phyloP scores from a whole-genome alignment of 1,140 invertebrate species.

The Drosophila funebris region DNA sequence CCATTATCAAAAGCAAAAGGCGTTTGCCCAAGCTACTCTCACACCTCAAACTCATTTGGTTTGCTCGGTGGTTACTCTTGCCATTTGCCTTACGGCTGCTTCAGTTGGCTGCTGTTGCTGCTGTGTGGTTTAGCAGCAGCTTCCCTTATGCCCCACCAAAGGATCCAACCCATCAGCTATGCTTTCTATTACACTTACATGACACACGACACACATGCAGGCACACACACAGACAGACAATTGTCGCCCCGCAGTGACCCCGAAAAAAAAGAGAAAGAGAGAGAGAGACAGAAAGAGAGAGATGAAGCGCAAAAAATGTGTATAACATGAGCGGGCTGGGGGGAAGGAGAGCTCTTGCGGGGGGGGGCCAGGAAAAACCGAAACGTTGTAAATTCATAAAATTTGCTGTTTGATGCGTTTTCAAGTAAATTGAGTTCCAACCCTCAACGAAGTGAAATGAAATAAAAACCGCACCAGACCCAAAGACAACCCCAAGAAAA shows the following conservation, averaged over 20 bases:
- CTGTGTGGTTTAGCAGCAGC: conserved; percentile 55
- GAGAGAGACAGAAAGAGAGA: not conserved
- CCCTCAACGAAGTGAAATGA: conserved; percentile 79
- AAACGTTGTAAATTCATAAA: conserved; percentile 82
- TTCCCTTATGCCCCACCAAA: conserved; percentile 50
- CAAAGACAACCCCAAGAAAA: conserved; percentile 16
- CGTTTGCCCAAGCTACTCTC: conserved; percentile 48
- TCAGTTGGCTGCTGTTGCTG: conserved; percentile 22
- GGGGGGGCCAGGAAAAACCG: conserved; percentile 47
- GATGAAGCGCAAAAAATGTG: conserved; percentile 31
- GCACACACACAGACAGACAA: conserved; percentile 53
- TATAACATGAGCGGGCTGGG: conserved; percentile 2
- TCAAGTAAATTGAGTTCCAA: conserved; percentile 82
- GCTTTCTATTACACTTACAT: conserved; percentile 80
- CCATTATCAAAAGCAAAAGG: conserved; percentile 75
- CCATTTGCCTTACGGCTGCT: conserved; percentile 73
- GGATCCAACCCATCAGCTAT: conserved; percentile 68
- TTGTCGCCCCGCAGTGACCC: conserved; percentile 75
- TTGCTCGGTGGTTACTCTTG: conserved; percentile 74
- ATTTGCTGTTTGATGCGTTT: conserved; percentile 82
- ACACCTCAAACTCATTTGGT: conserved; percentile 71
- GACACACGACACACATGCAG: conserved; percentile 52
- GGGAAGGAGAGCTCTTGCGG: not conserved
- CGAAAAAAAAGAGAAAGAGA: conserved; percentile 36
- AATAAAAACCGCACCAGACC: conserved; percentile 76